Percentiles rank a stretch among this genome's conserved stretches.
Evolutionary conservation across 23 tunicate species (phyloP).

Genomic region (Corella eumyota): DNA sequence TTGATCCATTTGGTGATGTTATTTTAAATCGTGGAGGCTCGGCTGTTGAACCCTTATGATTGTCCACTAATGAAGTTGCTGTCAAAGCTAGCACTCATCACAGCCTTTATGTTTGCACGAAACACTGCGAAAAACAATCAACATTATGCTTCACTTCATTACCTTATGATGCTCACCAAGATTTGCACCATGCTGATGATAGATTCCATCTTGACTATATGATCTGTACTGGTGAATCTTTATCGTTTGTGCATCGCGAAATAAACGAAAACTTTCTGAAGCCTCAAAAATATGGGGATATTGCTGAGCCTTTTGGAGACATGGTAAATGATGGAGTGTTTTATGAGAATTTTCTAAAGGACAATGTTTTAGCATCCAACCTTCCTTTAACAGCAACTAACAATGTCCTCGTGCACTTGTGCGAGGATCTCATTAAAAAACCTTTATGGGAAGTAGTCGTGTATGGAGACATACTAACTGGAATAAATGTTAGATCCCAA

Average conservation of each 20-base stretch:
- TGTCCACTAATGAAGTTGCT: constrained; percentile 27
- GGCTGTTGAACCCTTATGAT: constrained; percentile 49
- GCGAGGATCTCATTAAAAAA: constrained; percentile 18
- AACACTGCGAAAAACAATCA: constrained; percentile 11
- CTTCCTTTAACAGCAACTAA: not conserved
- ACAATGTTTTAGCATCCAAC: not conserved
- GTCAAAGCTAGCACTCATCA: constrained; percentile 35
- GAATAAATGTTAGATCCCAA: not conserved
- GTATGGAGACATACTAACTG: no score
- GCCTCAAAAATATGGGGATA: constrained; percentile 4
- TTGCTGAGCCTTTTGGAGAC: constrained; percentile 1
- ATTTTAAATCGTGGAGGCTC: constrained; percentile 29
- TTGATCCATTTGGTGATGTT: constrained; percentile 6
- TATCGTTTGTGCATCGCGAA: constrained; percentile 10
- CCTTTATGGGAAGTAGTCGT: constrained; percentile 53
- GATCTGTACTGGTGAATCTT: constrained; percentile 21
- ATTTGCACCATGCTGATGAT: constrained; percentile 4
- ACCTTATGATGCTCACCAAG: constrained; percentile 17
- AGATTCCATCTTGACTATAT: constrained; percentile 24
- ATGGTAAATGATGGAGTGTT: constrained; percentile 23
- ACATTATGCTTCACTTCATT: constrained; percentile 25
- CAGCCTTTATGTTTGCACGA: constrained; percentile 9
- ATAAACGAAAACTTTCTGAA: constrained; percentile 13
- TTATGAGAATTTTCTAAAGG: constrained; percentile 10
- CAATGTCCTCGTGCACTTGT: constrained; percentile 1